These are phyloP conservation scores for Benthosema pterotum DNA, from an alignment of 2,797 vertebrate genomes.

Conservation along the genomic window DNA sequence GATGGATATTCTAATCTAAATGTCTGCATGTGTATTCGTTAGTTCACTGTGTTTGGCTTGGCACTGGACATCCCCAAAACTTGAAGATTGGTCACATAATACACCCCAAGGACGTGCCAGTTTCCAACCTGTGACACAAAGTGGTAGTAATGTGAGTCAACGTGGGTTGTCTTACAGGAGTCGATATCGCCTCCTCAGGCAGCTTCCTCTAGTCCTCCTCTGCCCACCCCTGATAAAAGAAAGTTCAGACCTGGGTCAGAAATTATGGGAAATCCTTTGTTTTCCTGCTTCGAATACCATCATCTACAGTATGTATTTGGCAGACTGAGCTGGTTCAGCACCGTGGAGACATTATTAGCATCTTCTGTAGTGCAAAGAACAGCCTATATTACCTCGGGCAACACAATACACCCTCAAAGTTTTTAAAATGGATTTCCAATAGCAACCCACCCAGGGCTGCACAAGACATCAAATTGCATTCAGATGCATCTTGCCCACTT, in stretches of 20 bases:
- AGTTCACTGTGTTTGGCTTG: too few species aligned
- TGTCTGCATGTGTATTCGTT: too few species aligned
- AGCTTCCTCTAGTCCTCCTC: constrained; percentile 8
- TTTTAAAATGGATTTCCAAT: constrained; percentile 14
- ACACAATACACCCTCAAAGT: constrained; percentile 20
- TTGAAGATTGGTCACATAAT: background rate
- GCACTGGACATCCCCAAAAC: background rate
- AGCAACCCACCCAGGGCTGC: constrained; percentile 3
- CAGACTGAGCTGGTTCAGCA: constrained; percentile 10
- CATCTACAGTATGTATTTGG: background rate
- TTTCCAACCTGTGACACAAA: constrained; percentile 4
- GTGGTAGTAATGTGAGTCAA: background rate
- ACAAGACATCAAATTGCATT: constrained; percentile 11
- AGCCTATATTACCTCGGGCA: constrained; percentile 5
- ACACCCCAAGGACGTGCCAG: background rate
- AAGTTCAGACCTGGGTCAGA: constrained; percentile 16
- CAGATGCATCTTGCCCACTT: constrained; percentile 1
- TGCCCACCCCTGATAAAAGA: constrained; percentile 23
- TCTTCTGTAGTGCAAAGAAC: background rate
- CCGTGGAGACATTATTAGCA: constrained; percentile 1
- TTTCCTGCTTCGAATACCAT: background rate
- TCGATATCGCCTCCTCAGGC: background rate
- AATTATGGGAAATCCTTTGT: background rate
- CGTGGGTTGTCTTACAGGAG: background rate
- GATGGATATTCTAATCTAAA: too few species aligned